Base-by-base conservation (phyloP, 2,113 vertebrate species). In the Chloropsis cyanopogon region DNA sequence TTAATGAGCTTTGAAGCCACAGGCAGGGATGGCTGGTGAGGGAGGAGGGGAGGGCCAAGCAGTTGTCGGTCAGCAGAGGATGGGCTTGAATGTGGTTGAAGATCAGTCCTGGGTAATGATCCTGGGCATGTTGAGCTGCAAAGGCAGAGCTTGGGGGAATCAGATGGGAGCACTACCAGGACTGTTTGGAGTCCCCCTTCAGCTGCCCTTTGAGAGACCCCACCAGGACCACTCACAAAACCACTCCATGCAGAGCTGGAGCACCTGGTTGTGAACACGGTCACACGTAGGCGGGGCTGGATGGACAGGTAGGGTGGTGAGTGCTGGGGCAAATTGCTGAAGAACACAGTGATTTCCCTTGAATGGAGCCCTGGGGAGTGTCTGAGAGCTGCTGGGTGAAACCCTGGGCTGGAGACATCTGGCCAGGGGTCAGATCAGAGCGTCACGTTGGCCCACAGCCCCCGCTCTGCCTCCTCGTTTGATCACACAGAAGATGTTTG, bases 211-310 rank as follows among this genome's bases (percentile, higher is more conserved):
- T 21, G 49, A 31, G 66, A 82, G 47, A 13, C n/a, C 12, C 50
- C 23, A 10, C 41, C 10, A 0, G 3, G 23, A 42, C 52, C 23
- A 8, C 20, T 18, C 15, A 14, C 46, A 47, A 35, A 84, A 25
- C 29, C 14, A 3, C 29, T 49, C 49, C 21, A 4, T 7, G 31
- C 11, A 3, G 44, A 17, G 50, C 19, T 73, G 72, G 69, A 60
- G 13, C 61, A 9, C 37, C 57, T 76, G 49, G 18, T 3, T 54
- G 49, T 12, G 76, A 12, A 2, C 15, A 3, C 1, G 2, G 80
- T 23, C 46, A 4, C 0, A 2, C 0, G 0, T 1, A 25, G 71
- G 56, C 75, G 28, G 22, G 22, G 28, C 41, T 46, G 57, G n/a
- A 33, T 49, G 76, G 21, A 9, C 15, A 13, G 56, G 46, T 3